These are phyloP conservation scores for Nowickia ferox DNA, from an alignment of 2,888 invertebrate species.

Conservation along the genomic window DNA sequence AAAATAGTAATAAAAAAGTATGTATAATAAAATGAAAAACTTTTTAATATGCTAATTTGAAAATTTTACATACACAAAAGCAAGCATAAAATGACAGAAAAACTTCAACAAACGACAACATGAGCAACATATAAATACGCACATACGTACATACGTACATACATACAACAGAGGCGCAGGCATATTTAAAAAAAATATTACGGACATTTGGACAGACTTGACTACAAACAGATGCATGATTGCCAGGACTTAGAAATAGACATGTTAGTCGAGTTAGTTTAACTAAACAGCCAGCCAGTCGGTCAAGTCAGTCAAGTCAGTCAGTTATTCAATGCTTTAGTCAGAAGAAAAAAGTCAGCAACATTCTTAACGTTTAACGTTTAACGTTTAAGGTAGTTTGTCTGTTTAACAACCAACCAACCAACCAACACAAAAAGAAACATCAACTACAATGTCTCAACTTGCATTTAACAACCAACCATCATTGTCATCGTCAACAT, in stretches of 20 bases:
- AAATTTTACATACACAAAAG: constrained; percentile 56
- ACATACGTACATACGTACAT: background rate
- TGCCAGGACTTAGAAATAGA: constrained; percentile 42
- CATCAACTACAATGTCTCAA: constrained; percentile 67
- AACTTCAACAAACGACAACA: constrained; percentile 67
- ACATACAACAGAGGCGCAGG: constrained; percentile 5
- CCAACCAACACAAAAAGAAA: constrained; percentile 21
- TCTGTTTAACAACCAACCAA: constrained; percentile 51
- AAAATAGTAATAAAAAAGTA: constrained; percentile 7
- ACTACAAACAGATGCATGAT: constrained; percentile 48
- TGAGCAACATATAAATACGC: constrained; percentile 59
- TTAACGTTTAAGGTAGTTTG: constrained; percentile 60
- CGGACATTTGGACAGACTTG: constrained; percentile 11
- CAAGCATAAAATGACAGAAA: constrained; percentile 62
- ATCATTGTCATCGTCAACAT: constrained; percentile 39
- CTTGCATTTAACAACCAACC: constrained; percentile 67
- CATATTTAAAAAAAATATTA: background rate
- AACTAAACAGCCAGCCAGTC: constrained; percentile 27
- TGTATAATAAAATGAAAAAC: constrained; percentile 50
- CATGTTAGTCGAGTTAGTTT: constrained; percentile 54
- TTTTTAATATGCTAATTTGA: constrained; percentile 67
- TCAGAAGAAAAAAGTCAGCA: constrained; percentile 55
- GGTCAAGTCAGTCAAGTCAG: constrained; percentile 12
- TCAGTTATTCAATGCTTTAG: constrained; percentile 9
- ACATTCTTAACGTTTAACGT: constrained; percentile 59